Conservation (phyloP, 2,113 vertebrate genomes). For the Formicarius rufipectus region DNA sequence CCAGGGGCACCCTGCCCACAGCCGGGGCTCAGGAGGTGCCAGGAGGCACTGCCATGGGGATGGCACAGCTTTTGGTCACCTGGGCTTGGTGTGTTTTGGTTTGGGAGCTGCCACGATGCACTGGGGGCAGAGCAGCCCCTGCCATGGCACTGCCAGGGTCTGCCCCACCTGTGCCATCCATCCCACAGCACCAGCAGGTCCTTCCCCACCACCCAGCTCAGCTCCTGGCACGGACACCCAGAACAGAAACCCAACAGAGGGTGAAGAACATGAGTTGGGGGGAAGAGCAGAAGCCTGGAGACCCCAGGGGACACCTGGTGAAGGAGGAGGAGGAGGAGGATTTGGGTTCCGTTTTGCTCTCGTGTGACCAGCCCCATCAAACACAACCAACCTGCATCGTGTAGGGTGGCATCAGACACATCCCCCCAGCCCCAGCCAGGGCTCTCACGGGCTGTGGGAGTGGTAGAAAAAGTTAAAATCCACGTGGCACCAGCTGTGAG, state of each 20-base stretch:
- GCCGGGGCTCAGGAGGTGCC: not conserved
- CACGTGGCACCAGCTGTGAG: rapidly evolving
- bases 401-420: rapidly evolving
- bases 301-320: not conserved
- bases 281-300: not conserved
- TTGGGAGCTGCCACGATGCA: rapidly evolving
- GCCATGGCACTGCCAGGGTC: rapidly evolving
- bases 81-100: rapidly evolving
- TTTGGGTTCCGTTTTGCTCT: not conserved
- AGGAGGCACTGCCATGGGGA: not conserved
- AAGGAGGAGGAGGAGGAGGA: not conserved
- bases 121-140: not conserved
- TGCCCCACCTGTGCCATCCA: rapidly evolving
- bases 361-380: not conserved
- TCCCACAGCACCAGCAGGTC: rapidly evolving
- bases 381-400: not conserved
- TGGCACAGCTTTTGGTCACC: rapidly evolving
- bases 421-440: not conserved
- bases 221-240: rapidly evolving
- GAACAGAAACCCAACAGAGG: not conserved
- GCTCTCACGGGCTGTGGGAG: constrained; percentile 62
- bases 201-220: not conserved
- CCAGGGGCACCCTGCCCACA: not conserved
- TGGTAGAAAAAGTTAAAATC: constrained; percentile 65
- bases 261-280: rapidly evolving